These are phyloP conservation scores for Bungarus multicinctus DNA, from an alignment of 2,113 vertebrate genomes.

Conservation along the genomic window DNA sequence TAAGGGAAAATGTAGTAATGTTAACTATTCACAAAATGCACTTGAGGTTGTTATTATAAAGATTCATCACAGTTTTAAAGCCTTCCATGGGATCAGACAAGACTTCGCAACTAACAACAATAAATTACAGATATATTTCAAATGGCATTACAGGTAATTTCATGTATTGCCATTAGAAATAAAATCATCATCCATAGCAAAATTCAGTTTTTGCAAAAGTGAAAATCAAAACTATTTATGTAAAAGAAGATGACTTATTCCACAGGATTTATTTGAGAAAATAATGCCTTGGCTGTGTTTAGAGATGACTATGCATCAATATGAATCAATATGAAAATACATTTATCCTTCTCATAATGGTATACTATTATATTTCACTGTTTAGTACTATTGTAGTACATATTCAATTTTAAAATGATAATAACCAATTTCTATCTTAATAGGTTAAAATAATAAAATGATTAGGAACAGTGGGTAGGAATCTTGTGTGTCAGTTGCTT, in stretches of 20 bases:
- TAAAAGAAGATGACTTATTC: background rate
- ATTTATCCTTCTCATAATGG: background rate
- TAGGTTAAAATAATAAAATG: constrained; percentile 62
- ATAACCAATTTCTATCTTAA: constrained; percentile 54
- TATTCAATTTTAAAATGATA: constrained; percentile 28
- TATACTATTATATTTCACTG: background rate
- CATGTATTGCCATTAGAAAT: background rate
- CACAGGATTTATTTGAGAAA: background rate
- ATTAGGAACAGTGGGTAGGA: constrained; percentile 26
- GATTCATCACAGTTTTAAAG: background rate
- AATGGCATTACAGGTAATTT: background rate
- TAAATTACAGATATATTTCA: background rate
- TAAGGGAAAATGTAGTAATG: background rate
- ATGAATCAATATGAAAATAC: background rate
- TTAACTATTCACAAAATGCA: background rate
- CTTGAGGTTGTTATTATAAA: background rate
- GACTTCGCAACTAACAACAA: too few relatives aligned
- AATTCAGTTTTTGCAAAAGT: background rate
- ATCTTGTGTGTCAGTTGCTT: constrained; percentile 60
- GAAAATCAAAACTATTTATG: background rate
- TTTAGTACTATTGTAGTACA: background rate
- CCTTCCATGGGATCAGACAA: background rate
- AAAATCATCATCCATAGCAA: background rate
- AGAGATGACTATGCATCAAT: background rate
- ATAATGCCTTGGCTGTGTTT: background rate